Evolutionary conservation across 2,113 vertebrate genomes (phyloP).

Genomic region (Sylvilagus bachmani): DNA sequence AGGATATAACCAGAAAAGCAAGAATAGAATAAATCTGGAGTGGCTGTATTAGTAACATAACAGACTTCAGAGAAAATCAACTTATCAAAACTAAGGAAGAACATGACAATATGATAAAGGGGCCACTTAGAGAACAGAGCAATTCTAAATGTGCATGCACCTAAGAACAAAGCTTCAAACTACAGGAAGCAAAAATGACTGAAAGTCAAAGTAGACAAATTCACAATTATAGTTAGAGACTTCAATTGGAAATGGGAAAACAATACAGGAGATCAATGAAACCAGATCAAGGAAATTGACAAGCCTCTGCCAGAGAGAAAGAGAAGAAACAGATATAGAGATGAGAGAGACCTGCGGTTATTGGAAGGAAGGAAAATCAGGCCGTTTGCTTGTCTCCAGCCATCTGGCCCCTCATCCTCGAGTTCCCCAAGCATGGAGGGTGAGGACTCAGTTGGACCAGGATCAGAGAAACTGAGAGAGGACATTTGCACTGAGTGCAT

Average conservation of each 20-base stretch:
- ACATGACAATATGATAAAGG: background rate
- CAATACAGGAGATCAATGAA: background rate
- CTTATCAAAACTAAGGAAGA: background rate
- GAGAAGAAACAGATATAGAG: too few species aligned
- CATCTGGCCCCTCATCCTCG: background rate
- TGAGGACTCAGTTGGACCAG: background rate
- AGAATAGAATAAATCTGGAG: background rate
- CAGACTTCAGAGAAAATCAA: background rate
- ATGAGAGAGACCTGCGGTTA: too few species aligned
- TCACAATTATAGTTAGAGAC: background rate
- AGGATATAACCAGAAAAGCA: background rate
- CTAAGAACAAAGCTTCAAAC: background rate
- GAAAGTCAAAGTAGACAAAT: background rate
- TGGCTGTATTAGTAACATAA: background rate
- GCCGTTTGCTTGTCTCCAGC: background rate
- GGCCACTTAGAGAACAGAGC: background rate
- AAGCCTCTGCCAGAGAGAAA: background rate
- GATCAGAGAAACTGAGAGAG: background rate
- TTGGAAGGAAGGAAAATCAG: background rate
- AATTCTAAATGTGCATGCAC: background rate
- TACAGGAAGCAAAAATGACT: background rate
- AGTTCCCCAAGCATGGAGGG: background rate
- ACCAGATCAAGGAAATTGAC: too few species aligned
- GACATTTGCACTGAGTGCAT: background rate
- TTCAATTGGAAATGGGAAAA: background rate